Base-by-base conservation (phyloP, 2,888 invertebrate genomes). In the Cheilosia pagana region DNA sequence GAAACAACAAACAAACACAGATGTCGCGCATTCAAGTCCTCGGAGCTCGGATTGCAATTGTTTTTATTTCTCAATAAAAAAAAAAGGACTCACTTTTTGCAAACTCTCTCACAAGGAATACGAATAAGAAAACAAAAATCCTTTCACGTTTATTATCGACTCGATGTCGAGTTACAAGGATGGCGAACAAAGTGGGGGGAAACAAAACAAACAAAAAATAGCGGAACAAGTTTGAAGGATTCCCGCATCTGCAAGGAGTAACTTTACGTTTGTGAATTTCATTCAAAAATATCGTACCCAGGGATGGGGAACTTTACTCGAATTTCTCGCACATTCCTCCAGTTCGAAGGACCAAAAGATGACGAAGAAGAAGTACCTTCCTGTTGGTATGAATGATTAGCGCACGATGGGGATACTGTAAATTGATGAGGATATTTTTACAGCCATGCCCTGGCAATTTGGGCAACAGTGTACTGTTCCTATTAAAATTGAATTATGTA, bases 61-160 rank as follows among this genome's bases (percentile, higher is more conserved):
- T 81, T 85, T 81, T 85, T 85, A 81, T 81, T 85, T 85, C 70
- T 81, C 75, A 81, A 85, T 76, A 82, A 82, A 77, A 31, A 52
- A 52, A 57, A 67, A n/a, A 77, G 60, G 57, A 53, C 3, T 59
- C 28, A 14, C 16, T 25, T 31, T 53, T 72, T 55, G 35, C 41
- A 41, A 53, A 25, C 21, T 23, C 28, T 28, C 28, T 28, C 28
- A 41, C 50, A 41, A 57, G 39, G 16, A 45, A 62, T 19, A 48
- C 10, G 41, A 45, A 62, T 28, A 48, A 23, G 19, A 25, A 7
- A 53, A 43, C 50, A 43, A 72, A 72, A 62, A 52, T 60, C 68
- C 50, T 14, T 70, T 77, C 39, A 53, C 57, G 53, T 77, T 70
- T 68, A 55, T 62, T 68, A 67, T 67, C 59, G 67, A 59, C 19